Percentiles rank a stretch among this genome's conserved stretches.
These are phyloP conservation scores for Exephanes ischioxanthus DNA, from an alignment of 2,888 invertebrate genomes.

Conservation along the genomic window DNA sequence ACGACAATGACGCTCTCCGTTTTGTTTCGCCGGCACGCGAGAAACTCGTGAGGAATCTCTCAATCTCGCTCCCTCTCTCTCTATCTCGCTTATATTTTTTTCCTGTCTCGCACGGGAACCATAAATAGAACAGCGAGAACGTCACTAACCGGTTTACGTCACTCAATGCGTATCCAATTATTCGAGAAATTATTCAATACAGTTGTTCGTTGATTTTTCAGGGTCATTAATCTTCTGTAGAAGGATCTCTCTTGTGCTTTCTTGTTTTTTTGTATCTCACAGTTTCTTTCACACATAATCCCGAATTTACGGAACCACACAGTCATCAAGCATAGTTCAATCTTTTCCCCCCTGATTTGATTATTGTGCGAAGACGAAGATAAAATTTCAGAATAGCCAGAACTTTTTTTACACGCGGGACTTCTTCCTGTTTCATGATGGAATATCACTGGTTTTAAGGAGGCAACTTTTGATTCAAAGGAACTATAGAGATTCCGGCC, in stretches of 20 bases:
- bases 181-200: neutral
- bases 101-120: neutral
- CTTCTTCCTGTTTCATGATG: neutral
- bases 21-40: neutral
- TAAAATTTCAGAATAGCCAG: neutral
- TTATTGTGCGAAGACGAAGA: neutral
- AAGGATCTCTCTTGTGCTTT: neutral
- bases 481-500: neutral
- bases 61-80: neutral
- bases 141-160: neutral
- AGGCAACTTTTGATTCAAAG: neutral
- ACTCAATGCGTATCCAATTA: neutral
- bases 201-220: neutral
- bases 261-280: neutral
- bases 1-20: conserved; percentile 20
- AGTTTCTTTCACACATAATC: neutral
- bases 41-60: conserved; percentile 6
- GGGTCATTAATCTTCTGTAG: neutral
- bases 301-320: neutral
- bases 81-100: neutral
- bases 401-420: neutral
- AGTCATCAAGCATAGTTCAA: neutral
- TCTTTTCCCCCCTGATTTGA: neutral
- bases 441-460: neutral
- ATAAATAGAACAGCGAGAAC: conserved; percentile 8